Percentiles rank a stretch among this genome's conserved stretches.
Conservation (phyloP, 2,113 vertebrate species). For the Neomonachus schauinslandi region DNA sequence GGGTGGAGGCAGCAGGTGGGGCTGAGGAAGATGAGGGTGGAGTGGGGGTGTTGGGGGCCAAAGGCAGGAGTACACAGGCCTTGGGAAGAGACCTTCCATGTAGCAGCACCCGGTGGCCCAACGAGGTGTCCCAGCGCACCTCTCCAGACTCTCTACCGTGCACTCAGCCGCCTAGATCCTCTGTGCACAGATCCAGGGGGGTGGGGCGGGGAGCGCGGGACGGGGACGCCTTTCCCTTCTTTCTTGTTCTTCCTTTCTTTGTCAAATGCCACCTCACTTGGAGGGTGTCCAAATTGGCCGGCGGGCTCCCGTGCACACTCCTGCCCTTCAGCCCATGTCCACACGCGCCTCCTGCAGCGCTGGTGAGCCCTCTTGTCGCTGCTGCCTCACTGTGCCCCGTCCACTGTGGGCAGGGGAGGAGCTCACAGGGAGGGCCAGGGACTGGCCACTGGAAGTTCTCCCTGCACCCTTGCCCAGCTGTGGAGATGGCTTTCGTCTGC, state of each 20-base stretch:
- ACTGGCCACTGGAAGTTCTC: background rate
- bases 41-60: too few relatives aligned
- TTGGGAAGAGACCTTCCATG: background rate
- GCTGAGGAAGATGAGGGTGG: background rate
- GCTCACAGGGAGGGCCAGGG: background rate
- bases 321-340: too few relatives aligned
- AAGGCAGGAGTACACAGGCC: background rate
- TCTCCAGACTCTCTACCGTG: too few relatives aligned
- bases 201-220: too few relatives aligned
- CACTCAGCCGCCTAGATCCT: background rate
- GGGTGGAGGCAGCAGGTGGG: background rate
- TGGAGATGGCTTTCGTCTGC: background rate
- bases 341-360: background rate
- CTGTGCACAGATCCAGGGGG: accelerated
- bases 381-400: background rate
- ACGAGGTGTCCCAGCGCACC: background rate
- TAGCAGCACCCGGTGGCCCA: background rate
- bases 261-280: background rate
- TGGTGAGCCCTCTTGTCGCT: background rate
- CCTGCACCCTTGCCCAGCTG: background rate
- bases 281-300: background rate
- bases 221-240: background rate
- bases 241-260: background rate
- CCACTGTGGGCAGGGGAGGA: background rate
- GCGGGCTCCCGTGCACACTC: background rate